These are phyloP conservation scores for Capromys pilorides DNA, from an alignment of 2,797 vertebrate species.

Conservation along the genomic window DNA sequence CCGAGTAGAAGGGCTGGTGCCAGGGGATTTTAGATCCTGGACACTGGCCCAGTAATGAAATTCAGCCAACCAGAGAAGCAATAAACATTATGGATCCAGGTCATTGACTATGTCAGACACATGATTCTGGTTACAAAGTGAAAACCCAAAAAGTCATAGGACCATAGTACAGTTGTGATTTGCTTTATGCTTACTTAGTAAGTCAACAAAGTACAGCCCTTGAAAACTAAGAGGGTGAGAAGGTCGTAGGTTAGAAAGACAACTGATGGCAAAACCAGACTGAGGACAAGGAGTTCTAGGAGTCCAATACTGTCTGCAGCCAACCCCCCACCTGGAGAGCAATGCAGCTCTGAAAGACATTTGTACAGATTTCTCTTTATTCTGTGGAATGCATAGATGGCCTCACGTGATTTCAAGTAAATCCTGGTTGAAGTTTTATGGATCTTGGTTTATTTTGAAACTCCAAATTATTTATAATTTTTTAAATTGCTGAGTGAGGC, in stretches of 20 bases:
- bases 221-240: neutral
- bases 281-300: neutral
- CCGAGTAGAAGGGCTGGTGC: neutral
- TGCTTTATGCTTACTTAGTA: neutral
- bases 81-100: neutral
- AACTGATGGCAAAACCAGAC: neutral
- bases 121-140: neutral
- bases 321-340: neutral
- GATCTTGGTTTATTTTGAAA: slow-evolving; percentile 57
- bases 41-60: slow-evolving; percentile 9
- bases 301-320: neutral
- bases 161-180: neutral
- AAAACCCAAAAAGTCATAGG: neutral
- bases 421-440: slow-evolving; percentile 13
- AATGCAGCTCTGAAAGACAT: neutral
- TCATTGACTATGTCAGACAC: neutral
- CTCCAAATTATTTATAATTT: slow-evolving; percentile 40
- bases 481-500: neutral
- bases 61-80: neutral
- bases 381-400: slow-evolving; percentile 1
- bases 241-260: neutral
- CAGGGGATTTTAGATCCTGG: neutral
- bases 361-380: neutral
- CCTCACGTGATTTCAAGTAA: slow-evolving; percentile 33
- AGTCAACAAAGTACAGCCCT: neutral